These are phyloP conservation scores for Lathamus discolor DNA, from an alignment of 2,113 vertebrate genomes.

Conservation along the genomic window DNA sequence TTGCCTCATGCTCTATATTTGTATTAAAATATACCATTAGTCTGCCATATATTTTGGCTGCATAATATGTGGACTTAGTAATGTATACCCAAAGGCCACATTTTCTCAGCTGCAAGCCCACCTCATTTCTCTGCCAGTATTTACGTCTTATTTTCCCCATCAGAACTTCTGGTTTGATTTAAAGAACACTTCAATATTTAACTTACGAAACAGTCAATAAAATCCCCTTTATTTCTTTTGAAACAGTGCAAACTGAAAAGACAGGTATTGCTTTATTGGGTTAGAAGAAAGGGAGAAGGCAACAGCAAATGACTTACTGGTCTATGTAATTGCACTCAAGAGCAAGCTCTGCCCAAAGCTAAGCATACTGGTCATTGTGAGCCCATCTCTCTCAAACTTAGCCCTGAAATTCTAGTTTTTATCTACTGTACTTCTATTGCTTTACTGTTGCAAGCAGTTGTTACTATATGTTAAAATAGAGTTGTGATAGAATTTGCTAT, in stretches of 20 bases:
- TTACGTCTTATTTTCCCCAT: constrained; percentile 32
- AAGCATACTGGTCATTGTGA: not conserved
- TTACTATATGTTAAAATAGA: not conserved
- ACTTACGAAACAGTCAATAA: not conserved
- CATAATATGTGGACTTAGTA: constrained; percentile 27
- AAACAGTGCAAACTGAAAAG: not conserved
- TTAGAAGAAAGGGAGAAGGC: not conserved
- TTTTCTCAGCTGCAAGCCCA: constrained; percentile 42
- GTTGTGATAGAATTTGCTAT: not conserved
- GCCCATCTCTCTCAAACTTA: not conserved
- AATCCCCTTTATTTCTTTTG: not conserved
- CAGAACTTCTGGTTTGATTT: constrained; percentile 20
- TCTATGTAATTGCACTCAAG: not conserved
- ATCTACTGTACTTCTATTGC: not conserved
- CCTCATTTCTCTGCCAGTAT: constrained; percentile 26
- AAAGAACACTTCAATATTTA: constrained; percentile 19
- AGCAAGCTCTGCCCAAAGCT: not conserved
- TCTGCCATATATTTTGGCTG: constrained; percentile 21
- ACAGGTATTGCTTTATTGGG: not conserved
- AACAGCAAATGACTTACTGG: not conserved
- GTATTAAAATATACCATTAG: constrained; percentile 31
- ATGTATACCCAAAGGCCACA: constrained; percentile 28
- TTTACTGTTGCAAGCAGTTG: not conserved
- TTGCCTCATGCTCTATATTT: constrained; percentile 6
- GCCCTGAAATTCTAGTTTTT: not conserved